phyloP scores from a whole-genome alignment of 1,140 invertebrate species.

The Megathymus violae region DNA sequence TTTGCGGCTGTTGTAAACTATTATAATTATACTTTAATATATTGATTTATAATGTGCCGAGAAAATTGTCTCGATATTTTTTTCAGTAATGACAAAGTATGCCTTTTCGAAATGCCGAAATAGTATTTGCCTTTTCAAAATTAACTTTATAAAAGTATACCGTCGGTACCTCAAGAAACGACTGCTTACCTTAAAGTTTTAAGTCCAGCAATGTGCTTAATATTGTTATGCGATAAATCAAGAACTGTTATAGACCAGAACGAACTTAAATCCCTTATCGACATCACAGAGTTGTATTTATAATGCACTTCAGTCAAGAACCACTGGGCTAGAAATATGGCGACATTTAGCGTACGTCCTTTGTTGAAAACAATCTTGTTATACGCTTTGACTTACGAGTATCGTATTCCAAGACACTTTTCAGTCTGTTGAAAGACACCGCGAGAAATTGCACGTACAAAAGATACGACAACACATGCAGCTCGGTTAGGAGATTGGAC shows the following conservation, averaged over 20 bases:
- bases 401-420: slow-evolving; percentile 69
- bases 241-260: slow-evolving; percentile 77
- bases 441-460: slow-evolving; percentile 69
- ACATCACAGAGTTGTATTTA: slow-evolving; percentile 67
- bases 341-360: slow-evolving; percentile 17
- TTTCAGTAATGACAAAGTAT: no score
- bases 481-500: slow-evolving; percentile 61
- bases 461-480: slow-evolving; percentile 64
- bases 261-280: slow-evolving; percentile 61
- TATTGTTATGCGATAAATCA: slow-evolving; percentile 74
- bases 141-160: no score
- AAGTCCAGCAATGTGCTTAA: slow-evolving; percentile 66
- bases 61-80: no score
- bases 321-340: slow-evolving; percentile 68
- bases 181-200: slow-evolving; percentile 56
- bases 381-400: slow-evolving; percentile 56
- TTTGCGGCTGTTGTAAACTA: no score
- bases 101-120: no score
- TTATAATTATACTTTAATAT: no score
- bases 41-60: no score
- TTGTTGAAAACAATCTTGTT: slow-evolving; percentile 17
- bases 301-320: slow-evolving; percentile 77
- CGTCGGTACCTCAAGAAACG: no score
- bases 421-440: slow-evolving; percentile 68
- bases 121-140: no score